phyloP scores from a whole-genome alignment of 2,888 invertebrate genomes.

The Diadromus collaris region DNA sequence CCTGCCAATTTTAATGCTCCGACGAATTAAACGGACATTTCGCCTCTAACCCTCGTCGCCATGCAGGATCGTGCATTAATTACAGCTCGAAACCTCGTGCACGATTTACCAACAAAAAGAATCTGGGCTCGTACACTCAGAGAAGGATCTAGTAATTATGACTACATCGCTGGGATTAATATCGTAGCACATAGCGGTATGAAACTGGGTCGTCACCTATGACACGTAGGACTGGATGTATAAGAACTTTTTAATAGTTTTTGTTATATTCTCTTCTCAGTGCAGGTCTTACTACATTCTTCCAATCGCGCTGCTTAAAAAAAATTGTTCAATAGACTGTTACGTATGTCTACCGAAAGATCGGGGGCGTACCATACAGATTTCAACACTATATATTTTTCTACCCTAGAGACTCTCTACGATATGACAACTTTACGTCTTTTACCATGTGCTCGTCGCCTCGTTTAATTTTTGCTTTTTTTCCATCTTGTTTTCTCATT shows the following conservation, averaged over 20 bases:
- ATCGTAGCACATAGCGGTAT: too few species aligned
- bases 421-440: neutral
- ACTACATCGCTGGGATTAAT: too few species aligned
- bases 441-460: neutral
- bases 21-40: constrained; percentile 40
- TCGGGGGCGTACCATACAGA: neutral
- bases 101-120: constrained; percentile 27
- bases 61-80: constrained; percentile 48
- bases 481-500: constrained; percentile 2
- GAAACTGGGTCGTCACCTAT: too few species aligned
- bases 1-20: constrained; percentile 53
- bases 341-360: neutral
- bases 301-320: too few species aligned
- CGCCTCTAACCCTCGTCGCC: constrained; percentile 27
- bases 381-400: neutral
- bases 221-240: too few species aligned
- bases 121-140: neutral
- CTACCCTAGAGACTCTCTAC: neutral
- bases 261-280: too few species aligned
- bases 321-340: too few species aligned
- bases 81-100: constrained; percentile 20
- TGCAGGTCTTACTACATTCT: too few species aligned
- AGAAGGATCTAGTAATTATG: too few species aligned
- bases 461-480: neutral
- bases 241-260: too few species aligned